These are phyloP conservation scores for Nixonia krombeini DNA, from an alignment of 1,140 invertebrate genomes.

Conservation along the genomic window DNA sequence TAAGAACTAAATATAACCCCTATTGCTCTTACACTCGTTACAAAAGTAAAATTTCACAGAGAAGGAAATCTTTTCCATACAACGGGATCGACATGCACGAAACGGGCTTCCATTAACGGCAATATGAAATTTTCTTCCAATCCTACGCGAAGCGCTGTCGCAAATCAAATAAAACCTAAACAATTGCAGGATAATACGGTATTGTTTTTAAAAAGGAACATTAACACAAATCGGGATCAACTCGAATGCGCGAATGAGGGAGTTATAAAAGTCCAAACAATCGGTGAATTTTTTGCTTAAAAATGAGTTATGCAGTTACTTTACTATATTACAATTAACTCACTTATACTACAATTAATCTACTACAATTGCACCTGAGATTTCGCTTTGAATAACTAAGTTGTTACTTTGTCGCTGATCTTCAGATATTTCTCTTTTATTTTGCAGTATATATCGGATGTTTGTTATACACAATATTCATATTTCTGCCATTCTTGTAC, in stretches of 20 bases:
- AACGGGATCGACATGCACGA: slow-evolving; percentile 24
- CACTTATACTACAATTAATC: no score
- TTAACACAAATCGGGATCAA: slow-evolving; percentile 12
- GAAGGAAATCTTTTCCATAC: slow-evolving; percentile 20
- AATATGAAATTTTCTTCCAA: slow-evolving; percentile 29
- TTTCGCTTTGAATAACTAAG: no score
- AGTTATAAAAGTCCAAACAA: slow-evolving; percentile 45
- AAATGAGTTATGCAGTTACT: no score
- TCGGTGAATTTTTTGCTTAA: slow-evolving; percentile 34
- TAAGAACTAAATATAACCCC: slow-evolving; percentile 31
- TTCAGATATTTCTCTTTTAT: neutral
- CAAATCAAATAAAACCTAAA: slow-evolving; percentile 8
- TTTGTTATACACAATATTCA: slow-evolving; percentile 52
- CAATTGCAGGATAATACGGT: slow-evolving; percentile 15
- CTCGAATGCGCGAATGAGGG: slow-evolving; percentile 21
- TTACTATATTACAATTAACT: no score
- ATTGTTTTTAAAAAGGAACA: slow-evolving; percentile 11
- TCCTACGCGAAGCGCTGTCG: slow-evolving; percentile 16
- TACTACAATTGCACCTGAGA: no score
- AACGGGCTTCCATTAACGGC: slow-evolving; percentile 19
- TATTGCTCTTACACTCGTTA: no score
- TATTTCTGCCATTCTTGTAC: slow-evolving; percentile 56
- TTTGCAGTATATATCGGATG: slow-evolving; percentile 53
- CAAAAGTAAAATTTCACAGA: slow-evolving; percentile 7
- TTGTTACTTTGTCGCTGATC: no score